These are phyloP conservation scores for Nyctibius grandis DNA, from an alignment of 2,797 vertebrate species.

Conservation along the genomic window DNA sequence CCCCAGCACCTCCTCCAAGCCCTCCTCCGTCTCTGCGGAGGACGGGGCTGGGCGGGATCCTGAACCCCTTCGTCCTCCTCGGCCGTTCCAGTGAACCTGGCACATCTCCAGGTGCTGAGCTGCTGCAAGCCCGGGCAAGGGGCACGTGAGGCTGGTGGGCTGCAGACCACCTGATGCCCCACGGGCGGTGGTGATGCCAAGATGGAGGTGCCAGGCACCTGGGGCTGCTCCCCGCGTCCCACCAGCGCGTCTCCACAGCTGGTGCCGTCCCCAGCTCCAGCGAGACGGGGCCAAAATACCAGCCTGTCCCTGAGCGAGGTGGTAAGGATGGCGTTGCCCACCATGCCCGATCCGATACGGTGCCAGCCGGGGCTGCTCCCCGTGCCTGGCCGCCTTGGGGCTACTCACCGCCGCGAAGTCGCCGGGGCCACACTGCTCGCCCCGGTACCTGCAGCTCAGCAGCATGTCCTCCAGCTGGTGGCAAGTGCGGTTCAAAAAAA, in stretches of 20 bases:
- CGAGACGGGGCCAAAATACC: not conserved
- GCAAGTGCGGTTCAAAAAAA: conserved; percentile 89
- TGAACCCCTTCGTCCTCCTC: not conserved
- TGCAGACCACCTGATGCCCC: not conserved
- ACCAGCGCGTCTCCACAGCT: not conserved
- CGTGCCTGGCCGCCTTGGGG: accelerated
- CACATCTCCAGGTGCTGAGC: accelerated
- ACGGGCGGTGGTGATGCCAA: accelerated
- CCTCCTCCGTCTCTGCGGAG: not conserved
- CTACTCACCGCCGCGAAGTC: conserved; percentile 88
- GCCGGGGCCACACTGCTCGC: conserved; percentile 82
- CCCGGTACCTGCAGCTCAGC: conserved; percentile 87
- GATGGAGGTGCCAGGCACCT: not conserved
- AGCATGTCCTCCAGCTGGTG: conserved; percentile 94
- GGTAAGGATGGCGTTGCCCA: not conserved
- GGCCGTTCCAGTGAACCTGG: accelerated
- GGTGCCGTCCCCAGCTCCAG: not conserved
- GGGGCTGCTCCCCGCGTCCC: accelerated
- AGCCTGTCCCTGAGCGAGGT: not conserved
- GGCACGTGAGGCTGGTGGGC: accelerated
- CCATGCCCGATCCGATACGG: accelerated
- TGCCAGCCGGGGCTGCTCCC: not conserved
- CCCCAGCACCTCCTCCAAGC: not conserved
- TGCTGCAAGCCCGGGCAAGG: not conserved
- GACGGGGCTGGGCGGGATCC: accelerated